Conservation (phyloP, 2,113 vertebrate species). For the Phocoena phocoena region DNA sequence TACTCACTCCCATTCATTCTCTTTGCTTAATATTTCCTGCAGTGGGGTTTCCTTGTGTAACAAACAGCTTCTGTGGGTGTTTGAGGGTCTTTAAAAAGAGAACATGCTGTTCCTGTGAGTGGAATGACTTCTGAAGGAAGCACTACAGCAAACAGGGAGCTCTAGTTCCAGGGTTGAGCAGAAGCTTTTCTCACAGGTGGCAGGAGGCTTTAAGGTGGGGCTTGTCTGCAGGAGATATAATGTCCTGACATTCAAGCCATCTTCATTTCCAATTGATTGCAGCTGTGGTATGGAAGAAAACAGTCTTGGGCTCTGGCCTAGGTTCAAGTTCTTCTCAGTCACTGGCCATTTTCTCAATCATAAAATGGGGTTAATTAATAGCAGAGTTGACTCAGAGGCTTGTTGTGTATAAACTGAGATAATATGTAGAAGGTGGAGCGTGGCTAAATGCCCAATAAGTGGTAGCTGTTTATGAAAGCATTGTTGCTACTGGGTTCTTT, state of each 20-base stretch:
- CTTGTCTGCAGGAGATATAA: neutral
- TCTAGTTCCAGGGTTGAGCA: neutral
- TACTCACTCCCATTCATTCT: slow-evolving; percentile 7
- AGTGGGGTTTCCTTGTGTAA: neutral
- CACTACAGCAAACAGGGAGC: neutral
- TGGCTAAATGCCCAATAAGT: neutral
- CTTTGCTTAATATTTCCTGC: neutral
- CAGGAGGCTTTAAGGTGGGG: neutral
- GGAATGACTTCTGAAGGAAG: neutral
- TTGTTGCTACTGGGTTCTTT: neutral
- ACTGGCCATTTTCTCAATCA: neutral
- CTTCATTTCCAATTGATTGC: neutral
- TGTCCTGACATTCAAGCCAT: neutral
- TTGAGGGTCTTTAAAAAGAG: slow-evolving; percentile 48
- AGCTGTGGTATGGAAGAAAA: neutral
- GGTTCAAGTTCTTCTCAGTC: neutral
- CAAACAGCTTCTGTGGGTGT: slow-evolving; percentile 34
- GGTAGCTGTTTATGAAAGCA: neutral
- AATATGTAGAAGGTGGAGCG: neutral
- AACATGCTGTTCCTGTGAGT: neutral
- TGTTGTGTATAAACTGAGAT: neutral
- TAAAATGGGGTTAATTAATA: neutral
- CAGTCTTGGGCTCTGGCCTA: neutral
- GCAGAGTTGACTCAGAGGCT: neutral
- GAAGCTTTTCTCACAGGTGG: neutral